These are phyloP conservation scores for Gasteruption jaculator DNA, from an alignment of 2,888 invertebrate genomes.

Conservation along the genomic window DNA sequence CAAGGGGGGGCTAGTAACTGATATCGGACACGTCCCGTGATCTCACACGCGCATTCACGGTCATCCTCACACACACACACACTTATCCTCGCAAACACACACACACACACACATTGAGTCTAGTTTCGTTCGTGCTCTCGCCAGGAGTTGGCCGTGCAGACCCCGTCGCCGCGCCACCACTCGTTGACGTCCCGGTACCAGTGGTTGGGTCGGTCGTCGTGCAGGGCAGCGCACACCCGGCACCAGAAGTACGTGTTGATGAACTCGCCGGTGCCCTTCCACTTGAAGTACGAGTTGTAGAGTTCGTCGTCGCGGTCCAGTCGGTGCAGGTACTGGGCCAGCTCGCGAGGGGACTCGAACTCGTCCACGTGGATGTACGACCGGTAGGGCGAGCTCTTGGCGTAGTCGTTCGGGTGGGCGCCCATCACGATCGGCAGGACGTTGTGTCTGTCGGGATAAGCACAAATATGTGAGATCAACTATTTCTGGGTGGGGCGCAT, in stretches of 20 bases:
- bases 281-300: conserved; percentile 92
- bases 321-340: conserved; percentile 81
- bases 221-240: conserved; percentile 80
- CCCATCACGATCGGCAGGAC: conserved; percentile 96
- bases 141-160: conserved; percentile 76
- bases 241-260: conserved; percentile 96
- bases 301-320: conserved; percentile 83
- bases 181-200: conserved; percentile 81
- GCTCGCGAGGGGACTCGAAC: conserved; percentile 79
- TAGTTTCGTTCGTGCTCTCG: conserved; percentile 45
- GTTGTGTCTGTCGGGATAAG: conserved; percentile 60
- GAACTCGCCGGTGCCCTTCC: conserved; percentile 93
- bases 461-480: background rate
- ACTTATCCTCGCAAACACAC: conserved; percentile 6
- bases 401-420: conserved; percentile 87
- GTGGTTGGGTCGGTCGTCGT: conserved; percentile 60
- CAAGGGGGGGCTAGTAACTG: no score
- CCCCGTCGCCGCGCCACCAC: conserved; percentile 85
- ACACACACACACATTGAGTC: no score
- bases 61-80: background rate
- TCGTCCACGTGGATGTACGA: conserved; percentile 96
- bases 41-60: conserved; percentile 5
- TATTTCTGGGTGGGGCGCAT: background rate
- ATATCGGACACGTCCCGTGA: no score
- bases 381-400: conserved; percentile 79